Evolutionary conservation across 1,140 invertebrate species (phyloP).

Genomic region (Mycetomoellerius zeteki): DNA sequence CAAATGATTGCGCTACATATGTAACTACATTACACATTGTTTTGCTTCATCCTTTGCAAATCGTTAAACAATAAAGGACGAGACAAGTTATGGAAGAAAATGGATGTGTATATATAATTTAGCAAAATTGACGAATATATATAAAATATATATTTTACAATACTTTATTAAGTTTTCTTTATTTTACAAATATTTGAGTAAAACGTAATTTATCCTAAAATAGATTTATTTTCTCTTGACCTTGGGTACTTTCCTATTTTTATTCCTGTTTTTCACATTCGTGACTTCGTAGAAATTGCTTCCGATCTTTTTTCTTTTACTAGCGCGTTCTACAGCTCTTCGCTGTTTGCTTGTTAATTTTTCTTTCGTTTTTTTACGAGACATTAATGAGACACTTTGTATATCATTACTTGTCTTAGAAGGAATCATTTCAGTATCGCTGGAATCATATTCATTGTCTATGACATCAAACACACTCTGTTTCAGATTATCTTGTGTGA

Average conservation of each 20-base stretch:
- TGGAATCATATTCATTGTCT: constrained; percentile 82
- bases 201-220: background rate
- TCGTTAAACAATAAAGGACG: background rate
- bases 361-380: constrained; percentile 70
- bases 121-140: background rate
- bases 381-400: constrained; percentile 88
- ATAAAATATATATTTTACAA: constrained; percentile 39
- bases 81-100: background rate
- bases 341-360: constrained; percentile 92
- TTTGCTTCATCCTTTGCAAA: background rate
- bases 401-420: constrained; percentile 88
- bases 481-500: constrained; percentile 82
- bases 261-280: constrained; percentile 97
- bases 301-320: constrained; percentile 95
- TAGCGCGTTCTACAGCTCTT: constrained; percentile 91
- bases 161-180: background rate
- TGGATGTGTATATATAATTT: background rate
- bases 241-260: constrained; percentile 88
- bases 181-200: background rate
- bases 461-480: constrained; percentile 83
- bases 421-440: constrained; percentile 84
- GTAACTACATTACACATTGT: background rate
- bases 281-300: constrained; percentile 97
- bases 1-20: background rate
- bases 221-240: constrained; percentile 67